Evolutionary conservation across 1,140 invertebrate genomes (phyloP), one percentile per base, ranked within the genome.

Genomic region (Latrodectus geometricus): DNA sequence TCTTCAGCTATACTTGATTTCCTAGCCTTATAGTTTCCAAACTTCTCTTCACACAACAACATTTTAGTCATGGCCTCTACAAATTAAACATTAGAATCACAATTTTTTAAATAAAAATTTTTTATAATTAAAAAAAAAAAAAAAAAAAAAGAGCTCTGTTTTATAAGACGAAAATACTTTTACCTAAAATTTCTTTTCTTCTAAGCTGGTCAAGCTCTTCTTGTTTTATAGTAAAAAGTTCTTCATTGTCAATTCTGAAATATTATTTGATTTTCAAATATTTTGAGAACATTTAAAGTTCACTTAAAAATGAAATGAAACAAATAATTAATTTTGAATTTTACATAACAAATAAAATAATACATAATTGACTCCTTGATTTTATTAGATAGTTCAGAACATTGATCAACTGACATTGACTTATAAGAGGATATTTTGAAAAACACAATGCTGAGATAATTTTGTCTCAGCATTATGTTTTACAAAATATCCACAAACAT

Each of bases 121-220:
- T 17, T 4, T 61, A 35, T 61, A 4, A 49, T 23, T 77, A 8
- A 20, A 8, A 0, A 12, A 17, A 4, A 77, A 21, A 48, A 50
- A 12, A 56, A 23, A 8, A 11, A 69, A n/a, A 9, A 69, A 74
- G 9, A 17, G 8, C 12, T 35, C 12, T 35, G 23, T 14, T n/a
- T 48, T 23, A 48, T 35, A 54, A 12, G n/a, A 35, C 1, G 49
- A 49, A 20, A 15, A 74, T 52, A 74, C 35, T 54, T 35, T 21
- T 70, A 88, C 87, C 69, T 73, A 88, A 72, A 88, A 88, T 69
- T 84, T 88, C 87, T 17, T 69, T 84, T 54, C 84, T 88, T 66
- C 81, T 21, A 9, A 85, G 20, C 21, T 84, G 72, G 54, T 88
- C 87, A 35, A 88, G 35, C 54, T 84, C 79, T 68, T 88, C 80